phyloP scores from a whole-genome alignment of 2,888 invertebrate genomes.

The Brenthis hecate region DNA sequence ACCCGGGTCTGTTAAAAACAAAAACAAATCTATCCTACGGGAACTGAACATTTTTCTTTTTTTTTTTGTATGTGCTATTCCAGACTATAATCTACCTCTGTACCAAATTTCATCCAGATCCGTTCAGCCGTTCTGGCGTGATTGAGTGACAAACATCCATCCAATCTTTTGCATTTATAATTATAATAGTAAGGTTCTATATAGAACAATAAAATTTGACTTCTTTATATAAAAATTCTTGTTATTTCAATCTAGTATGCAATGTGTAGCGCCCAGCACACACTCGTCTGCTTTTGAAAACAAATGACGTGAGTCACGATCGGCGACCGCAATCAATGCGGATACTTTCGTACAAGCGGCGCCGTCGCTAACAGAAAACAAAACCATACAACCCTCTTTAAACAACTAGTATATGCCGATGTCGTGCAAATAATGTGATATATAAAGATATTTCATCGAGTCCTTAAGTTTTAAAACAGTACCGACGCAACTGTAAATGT shows the following conservation, averaged over 20 bases:
- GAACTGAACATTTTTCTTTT: too few relatives aligned
- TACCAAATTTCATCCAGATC: too few relatives aligned
- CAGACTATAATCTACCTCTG: too few relatives aligned
- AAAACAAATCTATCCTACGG: too few relatives aligned
- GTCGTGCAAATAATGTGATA: slow-evolving; percentile 6
- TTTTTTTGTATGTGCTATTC: too few relatives aligned
- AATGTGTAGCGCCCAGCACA: slow-evolving; percentile 11
- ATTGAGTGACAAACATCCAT: too few relatives aligned
- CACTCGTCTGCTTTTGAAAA: slow-evolving; percentile 23
- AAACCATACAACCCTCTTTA: slow-evolving; percentile 23
- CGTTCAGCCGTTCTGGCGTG: too few relatives aligned
- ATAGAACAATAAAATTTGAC: neutral
- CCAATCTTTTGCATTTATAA: too few relatives aligned
- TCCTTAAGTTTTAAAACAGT: too few relatives aligned
- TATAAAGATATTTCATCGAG: neutral
- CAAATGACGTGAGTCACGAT: slow-evolving; percentile 36
- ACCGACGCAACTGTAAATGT: too few relatives aligned
- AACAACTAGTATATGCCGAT: slow-evolving; percentile 7
- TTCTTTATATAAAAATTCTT: neutral
- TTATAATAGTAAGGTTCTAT: too few relatives aligned
- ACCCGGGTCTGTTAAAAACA: too few relatives aligned
- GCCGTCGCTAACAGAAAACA: slow-evolving; percentile 19
- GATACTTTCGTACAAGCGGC: slow-evolving; percentile 41
- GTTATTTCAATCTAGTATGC: neutral
- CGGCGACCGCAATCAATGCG: slow-evolving; percentile 36